phyloP scores from a whole-genome alignment of 37 sponge, comb jelly and placozoan genomes.

The Lycopodina hypogea region DNA sequence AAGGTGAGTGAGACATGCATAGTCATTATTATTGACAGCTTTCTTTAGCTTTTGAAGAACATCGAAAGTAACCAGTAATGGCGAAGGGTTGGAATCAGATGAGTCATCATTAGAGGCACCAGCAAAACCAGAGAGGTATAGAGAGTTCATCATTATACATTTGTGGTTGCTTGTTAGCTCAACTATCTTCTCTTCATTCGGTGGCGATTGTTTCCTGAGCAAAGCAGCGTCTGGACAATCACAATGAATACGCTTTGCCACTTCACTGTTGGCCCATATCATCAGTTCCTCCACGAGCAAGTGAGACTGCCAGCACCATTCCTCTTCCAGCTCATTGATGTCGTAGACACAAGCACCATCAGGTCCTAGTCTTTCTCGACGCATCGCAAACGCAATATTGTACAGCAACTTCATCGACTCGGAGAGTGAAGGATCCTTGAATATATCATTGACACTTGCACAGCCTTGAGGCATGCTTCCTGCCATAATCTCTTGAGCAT shows the following conservation, averaged over 20 bases:
- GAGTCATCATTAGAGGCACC: background rate
- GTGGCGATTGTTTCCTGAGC: conserved; percentile 37
- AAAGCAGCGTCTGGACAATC: conserved; percentile 14
- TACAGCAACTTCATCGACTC: conserved; percentile 26
- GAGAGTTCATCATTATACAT: conserved; percentile 1
- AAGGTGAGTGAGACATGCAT: background rate
- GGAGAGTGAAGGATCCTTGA: conserved; percentile 14
- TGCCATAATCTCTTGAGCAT: conserved; percentile 41
- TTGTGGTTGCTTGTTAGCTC: background rate
- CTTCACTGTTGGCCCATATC: conserved; percentile 64
- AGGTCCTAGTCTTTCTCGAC: conserved; percentile 12
- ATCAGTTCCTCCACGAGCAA: conserved; percentile 63
- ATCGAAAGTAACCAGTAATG: background rate
- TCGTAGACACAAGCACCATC: conserved; percentile 24
- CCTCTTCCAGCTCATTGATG: conserved; percentile 18
- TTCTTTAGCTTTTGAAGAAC: background rate
- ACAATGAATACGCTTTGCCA: conserved; percentile 24
- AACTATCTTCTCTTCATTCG: conserved; percentile 12
- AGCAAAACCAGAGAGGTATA: background rate
- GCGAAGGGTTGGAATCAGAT: background rate
- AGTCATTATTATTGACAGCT: background rate
- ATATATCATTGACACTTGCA: background rate
- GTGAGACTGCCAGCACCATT: conserved; percentile 30
- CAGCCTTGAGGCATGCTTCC: background rate
- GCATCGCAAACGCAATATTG: conserved; percentile 23